Evolutionary conservation across 2,888 invertebrate genomes (phyloP).

Genomic region (Meganola albula): DNA sequence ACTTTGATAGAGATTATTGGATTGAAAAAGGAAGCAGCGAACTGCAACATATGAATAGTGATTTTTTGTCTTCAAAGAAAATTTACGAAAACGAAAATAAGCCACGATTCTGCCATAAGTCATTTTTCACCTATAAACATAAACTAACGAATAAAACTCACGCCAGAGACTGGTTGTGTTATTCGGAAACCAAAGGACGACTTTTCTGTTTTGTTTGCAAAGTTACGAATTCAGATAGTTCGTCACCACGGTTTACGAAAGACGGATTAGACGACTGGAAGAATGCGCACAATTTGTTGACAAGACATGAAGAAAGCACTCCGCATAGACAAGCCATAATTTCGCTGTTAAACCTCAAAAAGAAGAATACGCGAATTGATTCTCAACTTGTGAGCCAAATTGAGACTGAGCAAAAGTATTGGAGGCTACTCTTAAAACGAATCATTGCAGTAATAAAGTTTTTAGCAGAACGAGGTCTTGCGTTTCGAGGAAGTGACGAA

Average conservation of each 20-base stretch:
- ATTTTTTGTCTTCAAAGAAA: conserved; percentile 4
- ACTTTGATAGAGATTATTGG: conserved; percentile 5
- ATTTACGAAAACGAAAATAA: background rate
- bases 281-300: conserved; percentile 4
- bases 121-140: conserved; percentile 1
- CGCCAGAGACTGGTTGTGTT: conserved; percentile 1
- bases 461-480: conserved; percentile 8
- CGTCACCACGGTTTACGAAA: conserved; percentile 1
- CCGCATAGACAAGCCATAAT: conserved; percentile 1
- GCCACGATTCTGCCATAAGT: background rate
- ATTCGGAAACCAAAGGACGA: conserved; percentile 3
- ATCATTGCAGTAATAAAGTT: conserved; percentile 7
- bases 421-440: conserved; percentile 1
- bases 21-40: conserved; percentile 4
- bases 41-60: conserved; percentile 4
- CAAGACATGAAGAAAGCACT: conserved; percentile 5
- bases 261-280: background rate
- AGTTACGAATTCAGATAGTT: conserved; percentile 2
- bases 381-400: no score
- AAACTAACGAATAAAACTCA: conserved; percentile 1
- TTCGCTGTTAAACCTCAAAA: conserved; percentile 2
- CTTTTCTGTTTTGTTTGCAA: conserved; percentile 3
- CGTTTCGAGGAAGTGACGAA: conserved; percentile 5
- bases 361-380: conserved; percentile 1
- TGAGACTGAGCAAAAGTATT: conserved; percentile 3